Percentiles rank a stretch among this genome's conserved stretches.
Evolutionary conservation across 2,888 invertebrate species (phyloP).

Genomic region (Hemaris fuciformis): DNA sequence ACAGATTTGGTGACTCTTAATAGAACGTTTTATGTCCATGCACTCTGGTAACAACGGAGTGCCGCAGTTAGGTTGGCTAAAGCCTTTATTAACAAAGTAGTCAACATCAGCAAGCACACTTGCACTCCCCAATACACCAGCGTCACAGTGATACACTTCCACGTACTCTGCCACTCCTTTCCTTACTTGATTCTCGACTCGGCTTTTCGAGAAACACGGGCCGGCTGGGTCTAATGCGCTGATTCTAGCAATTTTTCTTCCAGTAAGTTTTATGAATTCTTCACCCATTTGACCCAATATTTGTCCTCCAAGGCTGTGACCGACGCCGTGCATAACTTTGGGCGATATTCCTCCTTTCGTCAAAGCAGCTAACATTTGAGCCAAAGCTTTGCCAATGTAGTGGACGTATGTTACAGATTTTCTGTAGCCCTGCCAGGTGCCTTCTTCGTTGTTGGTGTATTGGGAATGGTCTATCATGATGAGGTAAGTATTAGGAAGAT

Average conservation of each 20-base stretch:
- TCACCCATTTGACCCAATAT: slow-evolving; percentile 63
- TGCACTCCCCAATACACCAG: slow-evolving; percentile 74
- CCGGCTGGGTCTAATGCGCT: slow-evolving; percentile 73
- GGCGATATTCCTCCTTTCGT: slow-evolving; percentile 51
- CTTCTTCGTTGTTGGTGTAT: slow-evolving; percentile 62
- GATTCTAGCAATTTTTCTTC: slow-evolving; percentile 54
- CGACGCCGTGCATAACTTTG: slow-evolving; percentile 64
- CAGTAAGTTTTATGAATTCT: slow-evolving; percentile 48
- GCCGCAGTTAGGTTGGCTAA: slow-evolving; percentile 78
- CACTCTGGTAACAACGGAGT: slow-evolving; percentile 60
- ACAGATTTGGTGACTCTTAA: slow-evolving; percentile 65
- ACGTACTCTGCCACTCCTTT: slow-evolving; percentile 81
- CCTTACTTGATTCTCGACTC: slow-evolving; percentile 69
- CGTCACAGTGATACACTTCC: slow-evolving; percentile 83
- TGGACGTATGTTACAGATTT: slow-evolving; percentile 65
- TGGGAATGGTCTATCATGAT: slow-evolving; percentile 71
- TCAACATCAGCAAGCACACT: slow-evolving; percentile 79
- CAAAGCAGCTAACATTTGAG: slow-evolving; percentile 49
- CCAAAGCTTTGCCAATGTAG: slow-evolving; percentile 66
- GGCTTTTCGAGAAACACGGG: slow-evolving; percentile 66
- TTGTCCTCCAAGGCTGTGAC: slow-evolving; percentile 70
- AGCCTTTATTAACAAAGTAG: slow-evolving; percentile 82
- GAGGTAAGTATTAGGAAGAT: slow-evolving; percentile 61
- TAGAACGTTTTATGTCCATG: too few relatives aligned
- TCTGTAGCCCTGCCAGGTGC: slow-evolving; percentile 62